Evolutionary conservation across 1,140 invertebrate species (phyloP).

Genomic region (Glomeris maerens): DNA sequence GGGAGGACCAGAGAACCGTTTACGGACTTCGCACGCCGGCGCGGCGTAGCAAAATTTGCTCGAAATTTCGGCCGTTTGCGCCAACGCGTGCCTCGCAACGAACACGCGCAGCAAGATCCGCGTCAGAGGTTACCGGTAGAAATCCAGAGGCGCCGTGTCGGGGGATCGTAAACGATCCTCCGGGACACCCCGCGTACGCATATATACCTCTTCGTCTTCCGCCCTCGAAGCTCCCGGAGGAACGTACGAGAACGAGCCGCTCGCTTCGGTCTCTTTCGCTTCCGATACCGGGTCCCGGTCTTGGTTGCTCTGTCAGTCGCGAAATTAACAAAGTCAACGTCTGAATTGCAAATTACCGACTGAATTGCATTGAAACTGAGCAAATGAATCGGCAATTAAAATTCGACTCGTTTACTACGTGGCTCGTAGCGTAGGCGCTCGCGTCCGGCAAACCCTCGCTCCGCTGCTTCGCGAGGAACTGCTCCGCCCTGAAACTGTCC

Average conservation of each 20-base stretch:
- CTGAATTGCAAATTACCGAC: constrained; percentile 15
- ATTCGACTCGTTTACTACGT: constrained; percentile 15
- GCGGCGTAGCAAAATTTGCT: no score
- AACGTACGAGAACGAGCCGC: constrained; percentile 37
- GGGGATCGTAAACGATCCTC: background rate
- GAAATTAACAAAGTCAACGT: no score
- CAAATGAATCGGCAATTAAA: constrained; percentile 12
- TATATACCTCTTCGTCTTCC: constrained; percentile 19
- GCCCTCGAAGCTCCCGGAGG: constrained; percentile 17
- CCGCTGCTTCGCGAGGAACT: constrained; percentile 37
- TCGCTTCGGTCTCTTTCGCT: constrained; percentile 43
- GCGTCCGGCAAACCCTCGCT: constrained; percentile 38
- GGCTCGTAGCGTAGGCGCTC: constrained; percentile 34
- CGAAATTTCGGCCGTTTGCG: no score
- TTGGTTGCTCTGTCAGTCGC: no score
- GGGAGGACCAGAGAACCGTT: background rate
- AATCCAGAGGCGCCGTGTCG: background rate
- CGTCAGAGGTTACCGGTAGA: no score
- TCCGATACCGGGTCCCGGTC: constrained; percentile 59
- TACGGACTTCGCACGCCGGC: background rate
- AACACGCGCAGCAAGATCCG: no score
- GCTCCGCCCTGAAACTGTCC: constrained; percentile 60
- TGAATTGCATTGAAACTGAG: constrained; percentile 5
- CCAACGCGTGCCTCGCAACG: no score
- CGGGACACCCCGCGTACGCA: constrained; percentile 5